These are phyloP conservation scores for Tokudaia tokunoshimensis DNA, from an alignment of 2,797 vertebrate species.

Conservation along the genomic window DNA sequence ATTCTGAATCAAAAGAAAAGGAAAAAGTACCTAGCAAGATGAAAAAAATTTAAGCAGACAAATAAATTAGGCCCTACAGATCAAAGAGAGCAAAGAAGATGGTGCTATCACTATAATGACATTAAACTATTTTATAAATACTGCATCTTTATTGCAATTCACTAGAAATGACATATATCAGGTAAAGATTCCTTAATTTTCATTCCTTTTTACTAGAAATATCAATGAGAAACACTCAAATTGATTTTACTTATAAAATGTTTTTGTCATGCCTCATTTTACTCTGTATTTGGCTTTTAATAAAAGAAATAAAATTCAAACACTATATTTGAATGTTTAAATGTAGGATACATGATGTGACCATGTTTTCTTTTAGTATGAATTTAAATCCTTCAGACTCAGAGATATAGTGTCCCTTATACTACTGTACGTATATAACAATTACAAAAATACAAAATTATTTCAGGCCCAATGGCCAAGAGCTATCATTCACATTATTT, in stretches of 20 bases:
- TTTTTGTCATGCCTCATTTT: background rate
- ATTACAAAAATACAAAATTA: background rate
- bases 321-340: background rate
- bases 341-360: background rate
- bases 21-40: background rate
- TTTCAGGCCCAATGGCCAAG: background rate
- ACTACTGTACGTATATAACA: background rate
- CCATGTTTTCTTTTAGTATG: background rate
- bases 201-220: conserved; percentile 7
- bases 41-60: background rate
- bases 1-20: conserved; percentile 17
- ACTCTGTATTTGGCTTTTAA: background rate
- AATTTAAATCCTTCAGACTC: background rate
- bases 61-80: background rate
- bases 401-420: background rate
- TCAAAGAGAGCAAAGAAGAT: background rate
- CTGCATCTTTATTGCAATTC: background rate
- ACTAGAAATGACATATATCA: background rate
- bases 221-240: background rate
- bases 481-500: background rate
- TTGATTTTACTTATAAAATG: background rate
- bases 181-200: background rate
- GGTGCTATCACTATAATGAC: background rate
- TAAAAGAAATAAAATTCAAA: background rate
- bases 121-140: background rate